Percentiles rank a stretch among this genome's conserved stretches.
phyloP scores from a whole-genome alignment of 1,140 invertebrate species.

The Gryon sp. region DNA sequence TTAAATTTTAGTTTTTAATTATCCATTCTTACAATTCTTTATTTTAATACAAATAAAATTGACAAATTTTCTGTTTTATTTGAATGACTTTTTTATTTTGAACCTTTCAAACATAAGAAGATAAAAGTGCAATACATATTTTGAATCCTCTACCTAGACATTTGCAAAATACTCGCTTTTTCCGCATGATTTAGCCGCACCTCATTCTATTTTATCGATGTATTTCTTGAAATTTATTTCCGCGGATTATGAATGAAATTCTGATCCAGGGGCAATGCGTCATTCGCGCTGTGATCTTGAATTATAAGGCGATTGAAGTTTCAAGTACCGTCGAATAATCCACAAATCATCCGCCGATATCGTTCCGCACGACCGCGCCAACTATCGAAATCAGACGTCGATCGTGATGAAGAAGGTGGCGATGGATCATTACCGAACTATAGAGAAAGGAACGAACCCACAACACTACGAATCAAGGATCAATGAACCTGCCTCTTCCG shows the following conservation, averaged over 20 bases:
- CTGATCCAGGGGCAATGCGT: slow-evolving; percentile 2
- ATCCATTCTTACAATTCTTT: too few species aligned
- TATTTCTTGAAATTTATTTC: slow-evolving; percentile 24
- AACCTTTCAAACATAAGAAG: too few species aligned
- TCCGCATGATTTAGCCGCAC: slow-evolving; percentile 8
- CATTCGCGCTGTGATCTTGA: slow-evolving; percentile 15
- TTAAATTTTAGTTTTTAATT: too few species aligned
- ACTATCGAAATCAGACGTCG: slow-evolving; percentile 45
- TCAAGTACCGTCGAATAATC: slow-evolving; percentile 30
- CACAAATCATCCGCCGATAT: slow-evolving; percentile 49
- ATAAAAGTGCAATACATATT: too few species aligned
- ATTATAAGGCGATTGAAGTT: slow-evolving; percentile 49
- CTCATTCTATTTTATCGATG: slow-evolving; percentile 8
- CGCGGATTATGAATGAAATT: slow-evolving; percentile 44
- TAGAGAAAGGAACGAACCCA: slow-evolving; percentile 41
- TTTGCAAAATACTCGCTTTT: too few species aligned
- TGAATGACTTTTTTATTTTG: too few species aligned
- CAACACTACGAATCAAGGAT: slow-evolving; percentile 34
- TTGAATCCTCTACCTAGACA: too few species aligned
- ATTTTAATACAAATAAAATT: too few species aligned
- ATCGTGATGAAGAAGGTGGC: slow-evolving; percentile 52
- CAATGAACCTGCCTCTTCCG: slow-evolving; percentile 64
- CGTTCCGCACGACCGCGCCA: slow-evolving; percentile 43
- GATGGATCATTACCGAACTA: slow-evolving; percentile 56
- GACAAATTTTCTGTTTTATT: too few species aligned